Evolutionary conservation across 2,888 invertebrate genomes (phyloP), one percentile per base, ranked within the genome.

Genomic region (Unio delphinus): DNA sequence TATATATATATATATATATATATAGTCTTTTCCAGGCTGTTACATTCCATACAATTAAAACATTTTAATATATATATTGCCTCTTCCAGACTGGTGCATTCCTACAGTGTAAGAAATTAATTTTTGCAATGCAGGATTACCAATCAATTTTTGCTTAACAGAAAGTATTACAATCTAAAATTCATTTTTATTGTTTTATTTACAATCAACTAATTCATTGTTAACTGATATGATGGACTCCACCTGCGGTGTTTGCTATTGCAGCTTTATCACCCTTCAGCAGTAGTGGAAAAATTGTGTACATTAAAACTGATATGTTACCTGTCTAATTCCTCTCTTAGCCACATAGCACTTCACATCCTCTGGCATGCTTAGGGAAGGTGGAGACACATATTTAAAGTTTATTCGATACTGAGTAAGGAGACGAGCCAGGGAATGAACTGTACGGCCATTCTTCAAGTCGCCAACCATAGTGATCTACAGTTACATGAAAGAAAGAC

Each of bases 381-480:
- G 91, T 0, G 98, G 97, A 75, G 95, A 95, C 1, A 99, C 97
- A 88, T 98, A 99, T 74, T 95, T 94, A 65, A 99, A 90, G 74
- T 95, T 95, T 0, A 99, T 96, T 88, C 96, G 95, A 90, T 99
- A 99, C 56, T 97, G 91, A 0, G 98, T 98, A 68, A 99, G 91
- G 17, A 99, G 92, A 75, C 96, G 93, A 7, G 98, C 98, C 70
- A 99, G 91, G 0, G 99, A 99, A 91, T 99, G 99, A 0, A 99
- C 99, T 3, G 99, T 99, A 57, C 99, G 93, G 0, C 99, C 99
- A 90, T 99, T 95, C 90, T 97, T 98, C 81, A 99, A 92, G 90
- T 99, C 99, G 7, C 99, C 99, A 28, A 99, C 98, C 94, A 99
- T 94, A 0, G 99, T 99, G 67, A 99, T 97, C 91, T 91, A 80